These are phyloP conservation scores for Drosophila busckii DNA, from an alignment of 1,140 invertebrate species.

Conservation along the genomic window DNA sequence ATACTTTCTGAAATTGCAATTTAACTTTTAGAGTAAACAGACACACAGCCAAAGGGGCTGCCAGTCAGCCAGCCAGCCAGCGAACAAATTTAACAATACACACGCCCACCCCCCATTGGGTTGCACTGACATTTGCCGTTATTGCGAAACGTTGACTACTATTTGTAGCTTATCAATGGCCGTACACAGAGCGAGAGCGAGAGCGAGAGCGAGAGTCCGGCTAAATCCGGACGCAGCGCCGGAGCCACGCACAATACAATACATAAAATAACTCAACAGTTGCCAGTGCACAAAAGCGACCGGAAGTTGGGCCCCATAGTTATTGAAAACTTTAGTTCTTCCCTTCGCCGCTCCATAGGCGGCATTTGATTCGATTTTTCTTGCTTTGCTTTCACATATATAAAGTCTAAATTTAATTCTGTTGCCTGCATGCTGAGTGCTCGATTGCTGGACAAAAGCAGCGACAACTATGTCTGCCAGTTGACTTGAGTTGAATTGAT, in stretches of 20 bases:
- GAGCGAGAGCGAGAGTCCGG: background rate
- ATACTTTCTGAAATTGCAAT: constrained; percentile 69
- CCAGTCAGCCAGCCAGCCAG: background rate
- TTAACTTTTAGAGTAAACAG: constrained; percentile 60
- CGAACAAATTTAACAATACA: constrained; percentile 5
- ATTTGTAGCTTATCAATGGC: constrained; percentile 62
- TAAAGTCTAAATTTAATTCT: constrained; percentile 36
- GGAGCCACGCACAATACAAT: constrained; percentile 33
- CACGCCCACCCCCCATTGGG: background rate
- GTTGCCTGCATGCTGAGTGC: constrained; percentile 6
- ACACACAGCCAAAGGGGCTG: constrained; percentile 9
- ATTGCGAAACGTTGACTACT: constrained; percentile 11
- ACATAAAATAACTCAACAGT: constrained; percentile 63
- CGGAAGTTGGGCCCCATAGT: constrained; percentile 28
- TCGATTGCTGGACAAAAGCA: constrained; percentile 22
- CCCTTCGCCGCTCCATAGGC: background rate
- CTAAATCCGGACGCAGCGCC: constrained; percentile 2
- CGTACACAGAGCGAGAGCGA: constrained; percentile 7
- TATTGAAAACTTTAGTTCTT: constrained; percentile 53
- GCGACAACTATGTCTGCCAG: no score
- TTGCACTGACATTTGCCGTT: background rate
- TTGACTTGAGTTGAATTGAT: no score
- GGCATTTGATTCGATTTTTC: constrained; percentile 12
- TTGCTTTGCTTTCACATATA: constrained; percentile 12
- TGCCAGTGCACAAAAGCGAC: constrained; percentile 44